Conservation (phyloP, 2,113 vertebrate species). For the Columba janthina region DNA sequence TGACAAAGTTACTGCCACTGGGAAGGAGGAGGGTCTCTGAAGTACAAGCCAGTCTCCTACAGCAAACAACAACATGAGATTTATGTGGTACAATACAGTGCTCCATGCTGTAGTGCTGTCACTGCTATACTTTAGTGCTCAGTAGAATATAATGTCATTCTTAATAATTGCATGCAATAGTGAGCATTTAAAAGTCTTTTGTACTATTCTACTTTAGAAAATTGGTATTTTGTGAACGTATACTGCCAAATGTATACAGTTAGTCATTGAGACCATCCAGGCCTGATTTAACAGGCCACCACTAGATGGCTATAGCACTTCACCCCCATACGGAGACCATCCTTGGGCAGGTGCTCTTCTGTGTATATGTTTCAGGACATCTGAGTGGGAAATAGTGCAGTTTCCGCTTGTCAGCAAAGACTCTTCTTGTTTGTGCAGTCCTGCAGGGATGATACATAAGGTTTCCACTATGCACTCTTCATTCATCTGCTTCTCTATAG, state of each 20-base stretch:
- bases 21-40: not conserved
- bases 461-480: accelerated
- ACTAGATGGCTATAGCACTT: not conserved
- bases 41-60: accelerated
- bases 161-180: not conserved
- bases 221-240: not conserved
- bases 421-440: not conserved
- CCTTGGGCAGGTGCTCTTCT: accelerated
- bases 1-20: not conserved
- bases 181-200: not conserved
- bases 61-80: not conserved
- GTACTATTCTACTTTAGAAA: not conserved
- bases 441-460: accelerated
- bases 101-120: too few species aligned
- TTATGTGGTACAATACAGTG: accelerated
- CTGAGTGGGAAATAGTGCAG: not conserved
- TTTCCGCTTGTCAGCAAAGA: not conserved
- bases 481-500: not conserved
- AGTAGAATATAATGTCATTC: not conserved
- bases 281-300: not conserved
- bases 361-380: too few species aligned
- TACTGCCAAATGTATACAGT: accelerated
- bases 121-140: not conserved
- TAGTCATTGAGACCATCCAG: not conserved
- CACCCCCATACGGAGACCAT: not conserved